Evolutionary conservation across 2,888 invertebrate genomes (phyloP).

Genomic region (Euphydryas editha): DNA sequence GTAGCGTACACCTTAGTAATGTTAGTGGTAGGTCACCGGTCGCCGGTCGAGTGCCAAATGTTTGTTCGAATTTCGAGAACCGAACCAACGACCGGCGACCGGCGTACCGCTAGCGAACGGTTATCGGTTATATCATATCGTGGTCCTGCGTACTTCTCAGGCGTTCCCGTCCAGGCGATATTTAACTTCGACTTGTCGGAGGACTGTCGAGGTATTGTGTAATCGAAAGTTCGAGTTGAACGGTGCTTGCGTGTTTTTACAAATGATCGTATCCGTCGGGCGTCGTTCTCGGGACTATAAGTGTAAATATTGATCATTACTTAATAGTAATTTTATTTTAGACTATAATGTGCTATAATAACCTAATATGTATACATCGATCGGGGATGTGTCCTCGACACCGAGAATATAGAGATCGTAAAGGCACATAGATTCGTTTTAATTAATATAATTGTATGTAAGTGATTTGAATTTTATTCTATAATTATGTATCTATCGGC

Average conservation of each 20-base stretch:
- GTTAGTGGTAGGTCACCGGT: neutral
- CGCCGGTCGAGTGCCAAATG: neutral
- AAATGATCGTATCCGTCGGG: conserved; percentile 47
- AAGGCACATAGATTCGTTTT: conserved; percentile 61
- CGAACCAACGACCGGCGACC: conserved; percentile 5
- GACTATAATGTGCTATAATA: conserved; percentile 77
- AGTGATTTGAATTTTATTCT: conserved; percentile 66
- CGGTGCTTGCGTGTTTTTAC: conserved; percentile 52
- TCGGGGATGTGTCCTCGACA: conserved; percentile 32
- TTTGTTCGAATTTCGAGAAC: conserved; percentile 2
- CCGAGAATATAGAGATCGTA: conserved; percentile 33
- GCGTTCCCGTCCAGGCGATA: conserved; percentile 7
- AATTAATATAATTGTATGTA: conserved; percentile 62
- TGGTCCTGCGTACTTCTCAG: neutral
- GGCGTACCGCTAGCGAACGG: neutral
- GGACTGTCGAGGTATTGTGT: neutral
- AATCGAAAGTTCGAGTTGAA: conserved; percentile 39
- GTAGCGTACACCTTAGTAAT: too few relatives aligned
- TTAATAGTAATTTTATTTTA: conserved; percentile 80
- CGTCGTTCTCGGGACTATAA: conserved; percentile 56
- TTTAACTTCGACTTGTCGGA: neutral
- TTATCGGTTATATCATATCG: neutral
- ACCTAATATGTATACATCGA: conserved; percentile 64
- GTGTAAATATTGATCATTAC: conserved; percentile 81
- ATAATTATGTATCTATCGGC: conserved; percentile 45